Conservation (phyloP, 2,113 vertebrate genomes). For the Sturnira hondurensis region DNA sequence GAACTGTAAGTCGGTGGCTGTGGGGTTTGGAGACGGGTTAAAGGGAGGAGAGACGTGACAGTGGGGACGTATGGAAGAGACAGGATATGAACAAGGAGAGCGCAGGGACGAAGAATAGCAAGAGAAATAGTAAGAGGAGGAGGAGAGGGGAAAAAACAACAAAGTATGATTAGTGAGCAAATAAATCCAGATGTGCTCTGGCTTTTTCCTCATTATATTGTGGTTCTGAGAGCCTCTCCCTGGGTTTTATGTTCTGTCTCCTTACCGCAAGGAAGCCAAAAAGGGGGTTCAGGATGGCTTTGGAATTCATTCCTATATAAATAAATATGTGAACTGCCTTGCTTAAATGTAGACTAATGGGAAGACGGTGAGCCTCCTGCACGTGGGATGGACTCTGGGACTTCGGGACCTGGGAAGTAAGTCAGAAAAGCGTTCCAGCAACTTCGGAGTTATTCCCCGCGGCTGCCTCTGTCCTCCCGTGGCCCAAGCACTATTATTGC, state of each 20-base stretch:
- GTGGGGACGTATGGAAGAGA: not conserved
- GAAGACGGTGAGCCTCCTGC: not conserved
- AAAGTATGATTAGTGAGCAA: conserved; percentile 22
- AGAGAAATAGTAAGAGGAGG: not conserved
- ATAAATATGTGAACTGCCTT: not conserved
- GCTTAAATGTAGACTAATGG: not conserved
- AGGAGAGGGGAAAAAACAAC: conserved; percentile 32
- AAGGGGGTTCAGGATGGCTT: not conserved
- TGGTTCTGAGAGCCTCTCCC: not conserved
- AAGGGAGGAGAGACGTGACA: not conserved
- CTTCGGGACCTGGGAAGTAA: not conserved
- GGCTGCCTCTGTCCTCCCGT: conserved; percentile 9
- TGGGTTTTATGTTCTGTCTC: conserved; percentile 19
- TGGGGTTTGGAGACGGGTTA: conserved; percentile 44
- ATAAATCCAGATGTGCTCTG: conserved; percentile 38
- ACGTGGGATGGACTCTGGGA: rapidly evolving
- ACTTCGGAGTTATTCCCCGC: not conserved
- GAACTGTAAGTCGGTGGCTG: conserved; percentile 95
- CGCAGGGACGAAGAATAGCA: not conserved
- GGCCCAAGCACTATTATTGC: conserved; percentile 67
- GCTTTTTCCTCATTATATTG: not conserved
- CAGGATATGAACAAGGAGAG: not conserved
- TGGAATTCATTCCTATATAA: not conserved
- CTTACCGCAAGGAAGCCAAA: not conserved
- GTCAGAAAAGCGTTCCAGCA: not conserved